Base-by-base conservation (phyloP, 92 coral and sea anemone genomes). In the Heliopora coerulea region DNA sequence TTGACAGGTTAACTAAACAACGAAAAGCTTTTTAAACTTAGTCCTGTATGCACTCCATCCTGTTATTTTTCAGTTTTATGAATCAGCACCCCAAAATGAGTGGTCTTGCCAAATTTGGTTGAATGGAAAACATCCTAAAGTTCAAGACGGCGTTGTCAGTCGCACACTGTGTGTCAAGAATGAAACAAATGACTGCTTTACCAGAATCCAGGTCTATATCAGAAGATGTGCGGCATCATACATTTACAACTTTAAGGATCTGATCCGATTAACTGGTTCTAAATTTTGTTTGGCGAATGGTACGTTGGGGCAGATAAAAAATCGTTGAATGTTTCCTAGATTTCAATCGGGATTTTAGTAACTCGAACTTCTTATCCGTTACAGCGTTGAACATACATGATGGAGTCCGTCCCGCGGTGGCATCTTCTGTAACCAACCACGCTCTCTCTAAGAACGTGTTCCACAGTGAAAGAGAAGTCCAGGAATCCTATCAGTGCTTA, bases 401-500 rank as follows among this genome's bases (percentile, higher is more conserved):
- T n/a, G n/a, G n/a, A n/a, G n/a, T n/a, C 10, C 27, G 23, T n/a
- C 72, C 72, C 3, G 0, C 54, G 49, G 21, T 65, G 7, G 52
- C 74, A 3, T 49, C 37, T 0, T 40, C 74, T 3, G 40, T 25
- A 41, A 9, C 56, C 24, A 44, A 67, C 39, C 35, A 67, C 74
- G 74, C 74, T 2, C 48, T 67, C 17, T 49, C 58, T 39, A 31
- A 29, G 34, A 44, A 23, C 10, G 37, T 29, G 3, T 25, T 67
- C 24, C 58, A 25, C 44, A 67, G 58, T 1, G 74, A 67, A 67
- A 9, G 9, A 10, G 74, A 67, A 67, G 59, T 67, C 39, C 5
- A n/a, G 21, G 56, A 67, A 27, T 67, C 74, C 39, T 67, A 67
- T 19, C 0, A 67, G 26, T 67, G 74, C 24, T 30, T 67, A 31